phyloP scores from a whole-genome alignment of 1,140 invertebrate species.

The Brachionus koreanus region DNA sequence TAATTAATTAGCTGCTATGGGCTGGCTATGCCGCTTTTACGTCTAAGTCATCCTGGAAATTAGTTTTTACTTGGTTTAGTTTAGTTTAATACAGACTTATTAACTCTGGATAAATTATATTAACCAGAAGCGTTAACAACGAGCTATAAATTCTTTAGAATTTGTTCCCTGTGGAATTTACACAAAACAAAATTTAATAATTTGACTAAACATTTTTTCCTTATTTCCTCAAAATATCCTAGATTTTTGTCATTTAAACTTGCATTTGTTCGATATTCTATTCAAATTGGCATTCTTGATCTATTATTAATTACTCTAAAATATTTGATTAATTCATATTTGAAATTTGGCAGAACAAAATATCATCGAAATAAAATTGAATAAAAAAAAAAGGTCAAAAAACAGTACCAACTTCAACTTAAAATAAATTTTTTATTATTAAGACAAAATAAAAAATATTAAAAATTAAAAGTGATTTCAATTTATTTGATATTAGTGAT shows the following conservation, averaged over 20 bases:
- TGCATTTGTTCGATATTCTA: conserved; percentile 8
- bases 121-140: background rate
- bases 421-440: background rate
- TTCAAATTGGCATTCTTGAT: background rate
- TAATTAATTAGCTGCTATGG: conserved; percentile 15
- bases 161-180: background rate
- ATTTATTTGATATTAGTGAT: no score
- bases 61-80: background rate
- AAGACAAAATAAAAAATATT: background rate
- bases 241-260: conserved; percentile 7
- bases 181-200: background rate
- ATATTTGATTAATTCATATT: conserved; percentile 28
- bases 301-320: conserved; percentile 23
- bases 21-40: background rate
- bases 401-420: background rate
- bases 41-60: background rate
- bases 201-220: background rate
- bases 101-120: background rate
- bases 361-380: background rate
- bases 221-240: background rate
- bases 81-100: background rate
- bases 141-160: background rate
- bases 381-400: background rate
- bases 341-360: background rate
- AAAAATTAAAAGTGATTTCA: no score